These are phyloP conservation scores for Apodemus sylvaticus DNA, from an alignment of 2,113 vertebrate genomes.

Conservation along the genomic window DNA sequence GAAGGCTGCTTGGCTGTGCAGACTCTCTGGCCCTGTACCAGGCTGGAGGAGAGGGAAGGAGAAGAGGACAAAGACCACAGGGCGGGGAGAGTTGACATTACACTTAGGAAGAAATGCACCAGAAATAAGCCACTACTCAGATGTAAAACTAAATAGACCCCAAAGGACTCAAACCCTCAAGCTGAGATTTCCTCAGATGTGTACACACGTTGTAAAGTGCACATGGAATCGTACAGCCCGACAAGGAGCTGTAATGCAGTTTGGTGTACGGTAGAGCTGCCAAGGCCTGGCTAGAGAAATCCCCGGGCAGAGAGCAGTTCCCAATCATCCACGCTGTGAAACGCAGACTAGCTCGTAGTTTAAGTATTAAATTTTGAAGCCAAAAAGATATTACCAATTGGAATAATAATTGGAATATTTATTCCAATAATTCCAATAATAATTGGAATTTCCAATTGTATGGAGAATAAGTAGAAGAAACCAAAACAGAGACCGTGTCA, in stretches of 20 bases:
- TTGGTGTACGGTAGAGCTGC: neutral
- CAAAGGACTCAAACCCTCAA: neutral
- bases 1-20: neutral
- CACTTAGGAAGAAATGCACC: neutral
- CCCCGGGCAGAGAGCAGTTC: neutral
- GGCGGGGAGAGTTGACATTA: neutral
- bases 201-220: too few relatives aligned
- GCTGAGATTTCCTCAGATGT: neutral
- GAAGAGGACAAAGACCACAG: neutral
- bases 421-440: too few relatives aligned
- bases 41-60: neutral
- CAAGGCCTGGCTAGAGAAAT: neutral
- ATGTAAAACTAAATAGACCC: neutral
- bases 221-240: neutral
- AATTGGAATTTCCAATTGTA: neutral
- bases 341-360: neutral
- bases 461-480: neutral
- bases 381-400: neutral
- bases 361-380: neutral
- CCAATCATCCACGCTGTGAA: neutral
- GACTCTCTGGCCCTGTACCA: neutral
- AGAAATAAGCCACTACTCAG: slow-evolving; percentile 5
- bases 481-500: neutral
- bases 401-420: too few relatives aligned
- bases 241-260: neutral